Percentiles rank a stretch among this genome's conserved stretches.
These are phyloP conservation scores for Armadillidium nasatum DNA, from an alignment of 1,140 invertebrate species.

Conservation along the genomic window DNA sequence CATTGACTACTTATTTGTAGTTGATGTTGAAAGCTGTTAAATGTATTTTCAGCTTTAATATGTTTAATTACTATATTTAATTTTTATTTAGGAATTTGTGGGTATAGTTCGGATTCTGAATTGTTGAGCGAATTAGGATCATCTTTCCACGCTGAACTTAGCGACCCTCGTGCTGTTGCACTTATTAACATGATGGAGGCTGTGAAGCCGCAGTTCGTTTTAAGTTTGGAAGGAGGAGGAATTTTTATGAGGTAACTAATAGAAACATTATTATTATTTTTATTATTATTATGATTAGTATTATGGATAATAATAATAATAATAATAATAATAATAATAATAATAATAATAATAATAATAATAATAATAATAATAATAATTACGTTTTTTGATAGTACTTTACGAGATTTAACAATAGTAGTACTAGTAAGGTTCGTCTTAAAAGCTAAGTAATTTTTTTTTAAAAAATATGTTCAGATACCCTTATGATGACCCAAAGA, in stretches of 20 bases:
- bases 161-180: constrained; percentile 24
- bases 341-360: too few species aligned
- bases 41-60: too few species aligned
- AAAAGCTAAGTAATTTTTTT: too few species aligned
- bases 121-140: constrained; percentile 41
- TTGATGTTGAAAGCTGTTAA: too few species aligned
- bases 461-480: too few species aligned
- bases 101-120: constrained; percentile 48
- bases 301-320: background rate
- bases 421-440: too few species aligned
- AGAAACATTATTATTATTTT: constrained; percentile 10
- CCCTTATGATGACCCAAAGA: constrained; percentile 40
- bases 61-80: background rate
- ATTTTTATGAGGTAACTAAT: constrained; percentile 48
- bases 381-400: too few species aligned
- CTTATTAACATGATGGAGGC: constrained; percentile 32
- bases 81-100: constrained; percentile 37
- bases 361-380: too few species aligned
- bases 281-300: background rate
- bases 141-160: constrained; percentile 30
- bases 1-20: too few species aligned
- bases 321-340: background rate
- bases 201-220: constrained; percentile 42
- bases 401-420: too few species aligned
- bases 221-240: constrained; percentile 50